Evolutionary conservation across 2,888 invertebrate genomes (phyloP).

Genomic region (Pharmacophagus antenor): DNA sequence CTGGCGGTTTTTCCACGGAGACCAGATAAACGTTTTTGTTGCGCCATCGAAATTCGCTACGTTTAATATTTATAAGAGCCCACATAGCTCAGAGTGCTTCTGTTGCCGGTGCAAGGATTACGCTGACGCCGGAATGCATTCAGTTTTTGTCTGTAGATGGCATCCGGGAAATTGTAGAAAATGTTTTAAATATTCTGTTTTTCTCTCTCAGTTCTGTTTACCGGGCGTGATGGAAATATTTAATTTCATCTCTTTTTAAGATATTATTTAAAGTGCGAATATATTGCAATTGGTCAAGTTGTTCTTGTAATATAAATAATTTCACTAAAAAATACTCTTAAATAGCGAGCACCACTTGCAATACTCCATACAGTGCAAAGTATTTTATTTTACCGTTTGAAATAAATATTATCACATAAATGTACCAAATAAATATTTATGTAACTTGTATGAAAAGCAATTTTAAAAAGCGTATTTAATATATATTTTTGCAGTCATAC

Average conservation of each 20-base stretch:
- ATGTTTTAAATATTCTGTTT: constrained; percentile 45
- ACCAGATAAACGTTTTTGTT: constrained; percentile 79
- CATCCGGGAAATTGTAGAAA: constrained; percentile 57
- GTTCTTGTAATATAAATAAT: not conserved
- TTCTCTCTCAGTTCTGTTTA: constrained; percentile 36
- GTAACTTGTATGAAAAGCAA: too few relatives aligned
- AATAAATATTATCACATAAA: too few relatives aligned
- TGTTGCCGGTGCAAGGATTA: constrained; percentile 68
- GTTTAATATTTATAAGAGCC: constrained; percentile 78
- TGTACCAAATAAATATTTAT: too few relatives aligned
- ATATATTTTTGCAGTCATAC: too few relatives aligned
- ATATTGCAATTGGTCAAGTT: not conserved
- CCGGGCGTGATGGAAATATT: constrained; percentile 28
- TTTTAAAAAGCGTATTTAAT: too few relatives aligned
- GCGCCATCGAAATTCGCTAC: constrained; percentile 57
- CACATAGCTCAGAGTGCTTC: constrained; percentile 64
- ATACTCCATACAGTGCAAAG: too few relatives aligned
- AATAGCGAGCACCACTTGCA: not conserved
- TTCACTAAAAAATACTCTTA: not conserved
- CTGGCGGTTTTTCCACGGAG: constrained; percentile 77
- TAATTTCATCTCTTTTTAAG: constrained; percentile 22
- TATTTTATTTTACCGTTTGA: too few relatives aligned
- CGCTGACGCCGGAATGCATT: constrained; percentile 57
- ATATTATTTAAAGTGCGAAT: not conserved
- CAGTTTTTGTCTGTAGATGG: constrained; percentile 55